A percentile compares a stretch with the other conserved stretches of the same genome.
phyloP scores from a whole-genome alignment of 2,888 invertebrate genomes.

The Eustalomyia histrio region DNA sequence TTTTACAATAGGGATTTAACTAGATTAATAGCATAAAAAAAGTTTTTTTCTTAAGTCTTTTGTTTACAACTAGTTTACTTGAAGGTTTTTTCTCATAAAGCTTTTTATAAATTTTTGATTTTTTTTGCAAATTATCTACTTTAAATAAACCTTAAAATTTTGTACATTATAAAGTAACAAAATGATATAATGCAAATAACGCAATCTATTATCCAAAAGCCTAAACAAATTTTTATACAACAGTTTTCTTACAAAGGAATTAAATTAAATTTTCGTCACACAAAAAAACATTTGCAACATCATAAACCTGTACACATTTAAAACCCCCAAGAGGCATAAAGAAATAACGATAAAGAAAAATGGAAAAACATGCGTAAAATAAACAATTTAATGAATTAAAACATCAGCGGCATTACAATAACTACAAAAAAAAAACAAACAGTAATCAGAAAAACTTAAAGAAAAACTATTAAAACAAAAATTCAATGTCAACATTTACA shows the following conservation, averaged over 20 bases:
- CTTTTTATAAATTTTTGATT: too few species aligned
- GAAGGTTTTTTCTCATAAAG: neutral
- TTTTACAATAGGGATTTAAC: too few species aligned
- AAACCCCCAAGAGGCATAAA: neutral
- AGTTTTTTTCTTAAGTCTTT: constrained; percentile 30
- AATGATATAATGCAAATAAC: neutral
- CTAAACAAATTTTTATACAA: neutral
- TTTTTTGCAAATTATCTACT: too few species aligned
- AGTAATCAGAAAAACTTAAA: constrained; percentile 8
- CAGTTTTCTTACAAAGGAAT: neutral
- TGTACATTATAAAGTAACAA: neutral
- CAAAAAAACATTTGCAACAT: neutral
- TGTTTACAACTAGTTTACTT: neutral
- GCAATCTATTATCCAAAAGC: neutral
- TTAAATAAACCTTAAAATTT: neutral
- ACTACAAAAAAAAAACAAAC: neutral
- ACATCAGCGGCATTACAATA: neutral
- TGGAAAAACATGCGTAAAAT: neutral
- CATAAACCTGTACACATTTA: neutral
- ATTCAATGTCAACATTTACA: constrained; percentile 61
- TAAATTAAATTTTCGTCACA: neutral
- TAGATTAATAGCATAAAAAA: too few species aligned
- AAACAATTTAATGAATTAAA: constrained; percentile 11
- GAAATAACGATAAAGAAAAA: constrained; percentile 13
- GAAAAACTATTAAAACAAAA: constrained; percentile 32